Evolutionary conservation across 2,888 invertebrate genomes (phyloP).

Genomic region (Drosophila seclusa): DNA sequence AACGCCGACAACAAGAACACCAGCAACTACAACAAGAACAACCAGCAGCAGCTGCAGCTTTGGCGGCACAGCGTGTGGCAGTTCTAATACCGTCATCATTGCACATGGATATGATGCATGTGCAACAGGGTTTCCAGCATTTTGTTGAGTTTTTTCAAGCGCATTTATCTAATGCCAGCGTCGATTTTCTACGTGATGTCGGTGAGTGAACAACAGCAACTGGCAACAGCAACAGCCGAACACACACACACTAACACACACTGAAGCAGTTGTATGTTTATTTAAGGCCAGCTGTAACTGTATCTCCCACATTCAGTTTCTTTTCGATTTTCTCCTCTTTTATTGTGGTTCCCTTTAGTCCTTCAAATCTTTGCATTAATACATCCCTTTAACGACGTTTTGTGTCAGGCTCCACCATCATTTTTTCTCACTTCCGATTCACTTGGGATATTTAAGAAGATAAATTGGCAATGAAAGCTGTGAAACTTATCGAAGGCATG

Average conservation of each 20-base stretch:
- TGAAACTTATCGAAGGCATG: background rate
- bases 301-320: background rate
- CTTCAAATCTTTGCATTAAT: conserved; percentile 31
- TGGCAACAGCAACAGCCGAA: conserved; percentile 7
- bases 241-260: conserved; percentile 2
- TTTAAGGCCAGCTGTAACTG: conserved; percentile 6
- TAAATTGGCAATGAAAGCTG: conserved; percentile 24
- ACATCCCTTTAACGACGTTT: conserved; percentile 43
- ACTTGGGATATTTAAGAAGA: conserved; percentile 30
- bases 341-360: background rate
- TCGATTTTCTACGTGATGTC: conserved; percentile 83
- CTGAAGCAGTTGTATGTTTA: conserved; percentile 7
- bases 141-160: conserved; percentile 84
- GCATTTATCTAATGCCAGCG: conserved; percentile 78
- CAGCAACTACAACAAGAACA: conserved; percentile 26
- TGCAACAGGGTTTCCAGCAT: conserved; percentile 83
- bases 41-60: conserved; percentile 13
- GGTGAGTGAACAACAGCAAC: conserved; percentile 76
- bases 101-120: conserved; percentile 77
- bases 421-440: conserved; percentile 3
- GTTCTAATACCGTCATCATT: conserved; percentile 81
- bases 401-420: conserved; percentile 4
- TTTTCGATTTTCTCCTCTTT: background rate
- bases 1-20: conserved; percentile 7
- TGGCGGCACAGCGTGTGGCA: conserved; percentile 70